Conservation (phyloP, 2,888 invertebrate genomes). For the Drosophila hamatofila region DNA sequence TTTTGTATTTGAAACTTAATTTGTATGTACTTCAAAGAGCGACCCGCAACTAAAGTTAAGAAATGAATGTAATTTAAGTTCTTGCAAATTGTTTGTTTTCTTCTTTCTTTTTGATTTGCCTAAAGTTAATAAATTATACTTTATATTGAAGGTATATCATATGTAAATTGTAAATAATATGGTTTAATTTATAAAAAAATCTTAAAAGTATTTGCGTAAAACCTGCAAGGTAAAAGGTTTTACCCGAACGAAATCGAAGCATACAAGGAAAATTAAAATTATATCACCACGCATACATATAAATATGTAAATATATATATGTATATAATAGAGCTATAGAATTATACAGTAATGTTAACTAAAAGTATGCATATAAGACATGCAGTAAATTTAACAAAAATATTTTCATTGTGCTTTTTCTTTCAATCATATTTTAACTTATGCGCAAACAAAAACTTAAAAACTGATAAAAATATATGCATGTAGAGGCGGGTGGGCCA, state of each 20-base stretch:
- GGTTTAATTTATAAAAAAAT: slow-evolving; percentile 47
- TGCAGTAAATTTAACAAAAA: slow-evolving; percentile 35
- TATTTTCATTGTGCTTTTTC: slow-evolving; percentile 22
- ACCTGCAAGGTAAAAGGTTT: slow-evolving; percentile 31
- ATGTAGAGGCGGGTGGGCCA: slow-evolving; percentile 31
- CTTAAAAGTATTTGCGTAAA: slow-evolving; percentile 40
- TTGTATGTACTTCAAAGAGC: slow-evolving; percentile 60
- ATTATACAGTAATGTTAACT: slow-evolving; percentile 32
- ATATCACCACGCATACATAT: slow-evolving; percentile 77
- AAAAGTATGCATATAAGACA: slow-evolving; percentile 32
- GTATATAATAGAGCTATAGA: slow-evolving; percentile 6
- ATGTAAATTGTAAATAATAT: slow-evolving; percentile 57
- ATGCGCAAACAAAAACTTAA: slow-evolving; percentile 70
- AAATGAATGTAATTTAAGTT: slow-evolving; percentile 57
- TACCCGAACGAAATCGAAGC: slow-evolving; percentile 48
- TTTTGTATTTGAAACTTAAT: slow-evolving; percentile 65
- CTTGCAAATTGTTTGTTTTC: slow-evolving; percentile 30
- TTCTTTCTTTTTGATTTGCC: slow-evolving; percentile 28
- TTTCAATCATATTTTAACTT: slow-evolving; percentile 37
- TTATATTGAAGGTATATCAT: slow-evolving; percentile 74
- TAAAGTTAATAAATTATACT: slow-evolving; percentile 64
- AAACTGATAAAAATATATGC: slow-evolving; percentile 43
- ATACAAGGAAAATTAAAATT: slow-evolving; percentile 79
- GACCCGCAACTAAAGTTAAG: slow-evolving; percentile 46
- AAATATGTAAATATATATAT: slow-evolving; percentile 39